Base-by-base conservation (phyloP, 2,888 invertebrate genomes). In the Apodemia mormo region DNA sequence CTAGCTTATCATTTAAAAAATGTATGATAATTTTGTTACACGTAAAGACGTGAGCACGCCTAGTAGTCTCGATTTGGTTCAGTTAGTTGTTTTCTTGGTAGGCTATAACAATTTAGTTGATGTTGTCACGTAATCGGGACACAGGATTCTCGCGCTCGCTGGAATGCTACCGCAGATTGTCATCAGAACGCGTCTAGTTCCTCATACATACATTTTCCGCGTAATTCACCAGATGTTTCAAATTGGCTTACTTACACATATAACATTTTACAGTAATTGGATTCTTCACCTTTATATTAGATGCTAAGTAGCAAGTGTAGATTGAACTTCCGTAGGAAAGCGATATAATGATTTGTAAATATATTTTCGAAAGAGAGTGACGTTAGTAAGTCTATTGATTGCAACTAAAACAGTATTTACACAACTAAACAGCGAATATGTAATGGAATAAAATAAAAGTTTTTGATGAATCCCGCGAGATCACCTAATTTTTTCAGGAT, bases 101-200 rank as follows among this genome's bases (percentile, higher is more conserved):
- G 29, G 29, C 10, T 29, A 71, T 45, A 70, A 70, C 61, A 70
- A 85, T 88, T 83, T 83, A 67, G 70, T 75, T 74, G 74, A 74
- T 78, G 76, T 78, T 72, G 81, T 84, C 88, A 89, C 89, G 88
- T 88, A 86, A 82, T 76, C 76, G 75, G 81, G 82, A 83, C 81
- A 78, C 79, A 80, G 80, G 78, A 79, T 82, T 82, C 82, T 82
- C 81, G 85, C 82, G 80, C 82, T 82, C 84, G 52, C 73, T 81
- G 86, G 88, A 85, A 89, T 89, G 85, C 82, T 77, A 77, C 76
- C 74, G 71, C 73, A 81, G 87, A 88, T 88, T 81, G 80, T 72
- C 74, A 85, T 87, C 86, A 78, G 75, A 75, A 70, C 70, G 61
- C 65, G n/a, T 67, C 64, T 70, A 66, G 68, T 71, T 71, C 66